Percentiles rank a stretch among this genome's conserved stretches.
These are phyloP conservation scores for Sanderia malayensis DNA, from an alignment of 30 jellyfish, hydroid and myxozoan species.

Conservation along the genomic window DNA sequence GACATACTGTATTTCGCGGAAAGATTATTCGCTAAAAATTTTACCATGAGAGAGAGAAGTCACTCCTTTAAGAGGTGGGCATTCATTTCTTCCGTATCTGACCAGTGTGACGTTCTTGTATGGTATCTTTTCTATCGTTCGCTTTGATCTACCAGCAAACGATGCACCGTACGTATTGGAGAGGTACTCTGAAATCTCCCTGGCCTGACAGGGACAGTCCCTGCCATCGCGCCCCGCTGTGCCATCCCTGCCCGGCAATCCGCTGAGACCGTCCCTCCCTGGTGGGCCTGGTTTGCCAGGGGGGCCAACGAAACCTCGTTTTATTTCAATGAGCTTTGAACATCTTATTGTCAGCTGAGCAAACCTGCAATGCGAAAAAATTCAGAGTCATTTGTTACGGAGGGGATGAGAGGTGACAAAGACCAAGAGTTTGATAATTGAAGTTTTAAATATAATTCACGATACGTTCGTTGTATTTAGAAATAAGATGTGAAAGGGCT, in stretches of 20 bases:
- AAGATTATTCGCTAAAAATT: background rate
- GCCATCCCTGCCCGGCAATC: conserved; percentile 86
- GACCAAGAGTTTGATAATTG: too few species aligned
- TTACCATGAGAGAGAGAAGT: conserved; percentile 38
- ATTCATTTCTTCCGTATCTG: conserved; percentile 48
- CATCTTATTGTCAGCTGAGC: conserved; percentile 41
- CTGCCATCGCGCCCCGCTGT: conserved; percentile 79
- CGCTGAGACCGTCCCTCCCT: conserved; percentile 76
- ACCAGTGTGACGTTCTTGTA: conserved; percentile 41
- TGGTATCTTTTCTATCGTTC: conserved; percentile 23
- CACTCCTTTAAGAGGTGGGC: conserved; percentile 44
- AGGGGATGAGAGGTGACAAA: too few species aligned
- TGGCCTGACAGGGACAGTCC: conserved; percentile 57
- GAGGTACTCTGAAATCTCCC: background rate
- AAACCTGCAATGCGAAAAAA: conserved; percentile 12
- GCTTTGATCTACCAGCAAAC: conserved; percentile 30
- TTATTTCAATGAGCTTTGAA: conserved; percentile 25
- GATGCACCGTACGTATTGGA: conserved; percentile 20
- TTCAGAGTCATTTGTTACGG: too few species aligned
- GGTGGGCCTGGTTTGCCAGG: conserved; percentile 49
- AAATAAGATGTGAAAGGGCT: too few species aligned
- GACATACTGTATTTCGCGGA: too few species aligned
- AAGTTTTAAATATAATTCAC: too few species aligned
- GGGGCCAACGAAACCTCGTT: conserved; percentile 51
- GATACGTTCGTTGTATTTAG: too few species aligned